These are phyloP conservation scores for Vanessa atalanta DNA, from an alignment of 1,140 invertebrate species.

Conservation along the genomic window DNA sequence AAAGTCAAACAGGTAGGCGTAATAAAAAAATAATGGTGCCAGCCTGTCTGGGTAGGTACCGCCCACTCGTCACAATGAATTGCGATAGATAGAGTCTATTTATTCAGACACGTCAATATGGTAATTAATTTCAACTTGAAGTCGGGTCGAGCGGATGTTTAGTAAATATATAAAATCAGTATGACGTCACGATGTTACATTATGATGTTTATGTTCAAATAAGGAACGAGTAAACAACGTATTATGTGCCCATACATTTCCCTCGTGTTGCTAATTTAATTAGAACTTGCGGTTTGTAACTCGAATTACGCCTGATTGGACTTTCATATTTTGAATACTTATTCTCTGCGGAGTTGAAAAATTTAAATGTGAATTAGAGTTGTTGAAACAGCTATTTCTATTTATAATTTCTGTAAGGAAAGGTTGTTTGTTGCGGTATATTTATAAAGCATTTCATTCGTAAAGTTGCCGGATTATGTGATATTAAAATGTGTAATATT, in stretches of 20 bases:
- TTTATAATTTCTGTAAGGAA: not conserved
- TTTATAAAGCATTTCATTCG: too few species aligned
- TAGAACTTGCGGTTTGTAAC: conserved; percentile 10
- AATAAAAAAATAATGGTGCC: too few species aligned
- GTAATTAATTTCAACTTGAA: too few species aligned
- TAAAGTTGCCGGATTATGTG: too few species aligned
- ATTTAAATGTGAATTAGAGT: conserved; percentile 6
- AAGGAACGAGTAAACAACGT: not conserved
- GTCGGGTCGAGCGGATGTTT: too few species aligned
- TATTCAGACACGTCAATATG: too few species aligned
- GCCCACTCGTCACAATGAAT: too few species aligned
- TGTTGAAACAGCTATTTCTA: not conserved
- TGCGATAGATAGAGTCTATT: too few species aligned
- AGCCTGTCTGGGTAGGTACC: too few species aligned
- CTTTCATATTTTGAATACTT: not conserved
- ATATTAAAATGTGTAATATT: too few species aligned
- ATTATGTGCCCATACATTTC: not conserved
- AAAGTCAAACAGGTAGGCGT: too few species aligned
- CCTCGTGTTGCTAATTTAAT: conserved; percentile 14
- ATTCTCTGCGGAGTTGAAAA: not conserved
- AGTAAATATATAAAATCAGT: not conserved
- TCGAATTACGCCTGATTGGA: conserved; percentile 2
- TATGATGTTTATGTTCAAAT: not conserved
- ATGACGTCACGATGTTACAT: not conserved
- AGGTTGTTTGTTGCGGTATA: too few species aligned